These are phyloP conservation scores for Heteromyza rotundicornis DNA, from an alignment of 2,888 invertebrate genomes.

Conservation along the genomic window DNA sequence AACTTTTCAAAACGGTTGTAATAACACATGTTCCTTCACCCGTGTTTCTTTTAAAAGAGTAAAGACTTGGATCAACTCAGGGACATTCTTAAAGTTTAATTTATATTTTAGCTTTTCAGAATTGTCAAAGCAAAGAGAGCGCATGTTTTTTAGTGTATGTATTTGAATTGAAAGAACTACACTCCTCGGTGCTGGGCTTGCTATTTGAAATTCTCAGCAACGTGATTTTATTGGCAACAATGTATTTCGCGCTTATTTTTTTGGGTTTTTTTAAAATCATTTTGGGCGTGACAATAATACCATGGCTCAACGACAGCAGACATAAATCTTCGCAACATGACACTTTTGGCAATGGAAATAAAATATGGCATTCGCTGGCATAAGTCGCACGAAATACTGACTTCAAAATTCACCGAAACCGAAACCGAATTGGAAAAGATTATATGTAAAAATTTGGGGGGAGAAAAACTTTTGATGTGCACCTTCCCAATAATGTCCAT, in stretches of 20 bases:
- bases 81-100: not conserved
- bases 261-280: conserved; percentile 9
- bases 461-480: too few relatives aligned
- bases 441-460: too few relatives aligned
- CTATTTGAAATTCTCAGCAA: not conserved
- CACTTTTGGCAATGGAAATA: conserved; percentile 63
- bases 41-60: too few relatives aligned
- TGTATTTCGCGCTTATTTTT: not conserved
- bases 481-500: too few relatives aligned
- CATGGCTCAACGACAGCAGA: conserved; percentile 50
- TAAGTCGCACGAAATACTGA: conserved; percentile 52
- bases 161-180: too few relatives aligned
- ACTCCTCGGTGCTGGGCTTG: too few relatives aligned
- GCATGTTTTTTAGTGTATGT: too few relatives aligned
- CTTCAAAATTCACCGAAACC: too few relatives aligned
- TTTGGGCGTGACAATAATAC: conserved; percentile 40
- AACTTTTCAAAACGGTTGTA: too few relatives aligned
- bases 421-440: conserved; percentile 21
- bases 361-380: conserved; percentile 58
- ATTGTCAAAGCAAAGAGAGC: too few relatives aligned
- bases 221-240: not conserved
- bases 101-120: not conserved
- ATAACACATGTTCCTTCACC: too few relatives aligned
- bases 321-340: conserved; percentile 63
- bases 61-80: too few relatives aligned